phyloP scores from a whole-genome alignment of 2,888 invertebrate species.

The Andrena chrysosceles region DNA sequence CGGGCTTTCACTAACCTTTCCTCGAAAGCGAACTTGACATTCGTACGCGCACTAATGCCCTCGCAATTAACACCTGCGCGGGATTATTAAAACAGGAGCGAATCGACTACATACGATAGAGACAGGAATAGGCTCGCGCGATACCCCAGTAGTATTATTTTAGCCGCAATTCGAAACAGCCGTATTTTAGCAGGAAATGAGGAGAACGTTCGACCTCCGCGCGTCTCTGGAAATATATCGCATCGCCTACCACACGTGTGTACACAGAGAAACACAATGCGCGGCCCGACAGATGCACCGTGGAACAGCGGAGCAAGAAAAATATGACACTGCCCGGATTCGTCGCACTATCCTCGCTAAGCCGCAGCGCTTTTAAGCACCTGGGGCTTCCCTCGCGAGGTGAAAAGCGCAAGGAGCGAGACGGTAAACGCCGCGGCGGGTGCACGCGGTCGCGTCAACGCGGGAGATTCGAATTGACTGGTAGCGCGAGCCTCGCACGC shows the following conservation, averaged over 20 bases:
- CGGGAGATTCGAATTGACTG: constrained; percentile 39
- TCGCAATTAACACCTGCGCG: background rate
- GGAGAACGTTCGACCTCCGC: constrained; percentile 29
- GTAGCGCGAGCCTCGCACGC: constrained; percentile 37
- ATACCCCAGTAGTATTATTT: too few relatives aligned
- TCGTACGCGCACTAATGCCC: background rate
- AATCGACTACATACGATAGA: too few relatives aligned
- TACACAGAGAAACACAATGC: constrained; percentile 16
- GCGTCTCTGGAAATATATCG: constrained; percentile 5
- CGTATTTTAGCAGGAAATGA: background rate
- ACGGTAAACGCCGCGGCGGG: background rate
- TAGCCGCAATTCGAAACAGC: background rate
- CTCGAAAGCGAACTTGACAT: background rate
- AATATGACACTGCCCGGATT: background rate
- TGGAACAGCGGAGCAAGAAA: background rate
- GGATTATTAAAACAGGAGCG: too few relatives aligned
- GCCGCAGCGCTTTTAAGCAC: too few relatives aligned
- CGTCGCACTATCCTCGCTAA: background rate
- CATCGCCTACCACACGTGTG: constrained; percentile 21
- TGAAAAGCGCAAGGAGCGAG: background rate
- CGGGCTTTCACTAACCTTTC: constrained; percentile 1
- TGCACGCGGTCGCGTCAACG: background rate
- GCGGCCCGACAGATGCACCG: background rate
- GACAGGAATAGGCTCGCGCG: too few relatives aligned
- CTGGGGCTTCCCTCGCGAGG: too few relatives aligned